phyloP scores from a whole-genome alignment of 1,140 invertebrate species.

The Subanguina moxae region DNA sequence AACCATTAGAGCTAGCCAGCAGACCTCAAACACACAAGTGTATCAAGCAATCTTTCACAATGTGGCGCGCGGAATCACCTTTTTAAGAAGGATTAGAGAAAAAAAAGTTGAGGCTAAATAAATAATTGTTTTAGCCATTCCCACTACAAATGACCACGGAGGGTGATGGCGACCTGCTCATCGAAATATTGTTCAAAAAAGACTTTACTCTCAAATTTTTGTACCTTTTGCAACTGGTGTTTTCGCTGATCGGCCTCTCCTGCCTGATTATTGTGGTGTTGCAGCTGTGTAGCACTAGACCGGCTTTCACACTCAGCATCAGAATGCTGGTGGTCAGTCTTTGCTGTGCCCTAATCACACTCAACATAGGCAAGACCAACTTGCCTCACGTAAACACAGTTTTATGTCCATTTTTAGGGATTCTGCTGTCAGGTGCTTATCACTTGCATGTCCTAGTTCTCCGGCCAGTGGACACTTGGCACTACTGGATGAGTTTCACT shows the following conservation, averaged over 20 bases:
- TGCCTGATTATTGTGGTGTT: constrained; percentile 25
- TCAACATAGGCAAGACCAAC: constrained; percentile 33
- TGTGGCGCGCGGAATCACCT: too few relatives aligned
- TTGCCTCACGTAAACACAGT: too few relatives aligned
- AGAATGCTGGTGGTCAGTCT: constrained; percentile 20
- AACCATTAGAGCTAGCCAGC: too few relatives aligned
- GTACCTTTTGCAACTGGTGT: constrained; percentile 12
- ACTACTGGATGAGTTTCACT: constrained; percentile 35
- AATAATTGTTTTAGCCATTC: too few relatives aligned
- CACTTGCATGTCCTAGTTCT: constrained; percentile 34
- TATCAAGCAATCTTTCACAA: too few relatives aligned
- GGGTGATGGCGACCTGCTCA: too few relatives aligned
- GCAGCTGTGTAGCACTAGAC: constrained; percentile 9
- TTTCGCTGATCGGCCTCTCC: constrained; percentile 23
- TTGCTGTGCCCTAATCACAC: constrained; percentile 25
- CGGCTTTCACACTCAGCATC: constrained; percentile 9
- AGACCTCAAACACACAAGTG: too few relatives aligned
- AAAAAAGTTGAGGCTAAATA: too few relatives aligned
- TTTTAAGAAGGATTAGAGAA: too few relatives aligned
- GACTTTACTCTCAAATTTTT: constrained; percentile 16
- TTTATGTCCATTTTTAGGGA: constrained; percentile 17
- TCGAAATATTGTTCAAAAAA: background rate
- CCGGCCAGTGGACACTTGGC: constrained; percentile 13
- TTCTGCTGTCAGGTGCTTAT: constrained; percentile 27
- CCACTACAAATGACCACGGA: too few relatives aligned